A percentile compares a stretch with the other conserved stretches of the same genome.
phyloP scores from a whole-genome alignment of 30 jellyfish, hydroid and myxozoan species.

The Aurelia aurita region DNA sequence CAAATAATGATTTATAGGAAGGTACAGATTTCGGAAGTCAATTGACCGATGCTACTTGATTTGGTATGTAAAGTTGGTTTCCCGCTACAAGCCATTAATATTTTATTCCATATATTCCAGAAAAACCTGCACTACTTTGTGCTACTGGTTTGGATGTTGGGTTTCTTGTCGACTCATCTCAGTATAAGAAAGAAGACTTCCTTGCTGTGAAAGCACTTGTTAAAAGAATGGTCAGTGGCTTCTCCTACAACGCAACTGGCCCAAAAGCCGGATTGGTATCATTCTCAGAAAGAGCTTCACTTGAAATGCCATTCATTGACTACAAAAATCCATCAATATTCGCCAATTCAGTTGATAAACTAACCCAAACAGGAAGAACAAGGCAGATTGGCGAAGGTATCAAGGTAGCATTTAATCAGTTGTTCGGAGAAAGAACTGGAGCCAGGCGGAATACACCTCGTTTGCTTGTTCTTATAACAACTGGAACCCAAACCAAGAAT shows the following conservation, averaged over 20 bases:
- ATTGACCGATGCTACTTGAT: too few species aligned
- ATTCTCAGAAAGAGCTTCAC: constrained; percentile 49
- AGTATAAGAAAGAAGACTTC: constrained; percentile 26
- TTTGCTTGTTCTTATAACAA: constrained; percentile 67
- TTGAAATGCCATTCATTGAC: constrained; percentile 62
- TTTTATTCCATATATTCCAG: not conserved
- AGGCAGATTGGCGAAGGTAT: constrained; percentile 75
- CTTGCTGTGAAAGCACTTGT: constrained; percentile 52
- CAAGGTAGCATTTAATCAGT: constrained; percentile 40
- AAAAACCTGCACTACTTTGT: constrained; percentile 60
- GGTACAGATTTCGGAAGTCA: too few species aligned
- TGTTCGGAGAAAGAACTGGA: constrained; percentile 49
- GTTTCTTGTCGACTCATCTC: constrained; percentile 81
- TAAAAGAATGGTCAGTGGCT: constrained; percentile 61
- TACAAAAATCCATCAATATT: constrained; percentile 66
- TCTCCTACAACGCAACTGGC: constrained; percentile 84
- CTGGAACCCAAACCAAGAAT: constrained; percentile 76
- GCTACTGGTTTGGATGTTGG: constrained; percentile 73
- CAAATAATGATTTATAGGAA: too few species aligned
- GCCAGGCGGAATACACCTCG: constrained; percentile 55
- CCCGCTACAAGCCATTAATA: too few species aligned
- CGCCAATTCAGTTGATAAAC: constrained; percentile 66
- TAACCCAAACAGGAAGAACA: constrained; percentile 48
- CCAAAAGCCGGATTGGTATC: constrained; percentile 86
- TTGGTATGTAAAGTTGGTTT: too few species aligned